A percentile compares a stretch with the other conserved stretches of the same genome.
phyloP scores from a whole-genome alignment of 2,888 invertebrate species.

The Hirtodrosophila alboralis region DNA sequence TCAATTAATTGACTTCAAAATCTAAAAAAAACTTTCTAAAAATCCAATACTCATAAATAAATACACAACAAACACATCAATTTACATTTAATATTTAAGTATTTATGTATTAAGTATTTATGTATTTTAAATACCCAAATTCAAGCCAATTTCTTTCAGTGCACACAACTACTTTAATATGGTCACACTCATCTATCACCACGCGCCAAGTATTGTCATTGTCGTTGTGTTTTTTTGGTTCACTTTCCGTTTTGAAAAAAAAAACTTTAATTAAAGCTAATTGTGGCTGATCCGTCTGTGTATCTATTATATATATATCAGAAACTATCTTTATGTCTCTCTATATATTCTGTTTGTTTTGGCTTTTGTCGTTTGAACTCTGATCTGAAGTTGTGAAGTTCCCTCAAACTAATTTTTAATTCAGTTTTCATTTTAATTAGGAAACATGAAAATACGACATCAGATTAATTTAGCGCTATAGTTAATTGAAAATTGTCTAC shows the following conservation, averaged over 20 bases:
- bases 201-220: constrained; percentile 72
- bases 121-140: no score
- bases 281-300: constrained; percentile 52
- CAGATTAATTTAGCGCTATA: constrained; percentile 39
- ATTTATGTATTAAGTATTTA: no score
- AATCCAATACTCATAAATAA: no score
- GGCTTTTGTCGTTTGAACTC: constrained; percentile 58
- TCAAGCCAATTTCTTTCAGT: constrained; percentile 31
- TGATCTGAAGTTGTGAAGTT: constrained; percentile 29
- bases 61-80: no score
- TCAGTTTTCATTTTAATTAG: constrained; percentile 51
- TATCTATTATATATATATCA: constrained; percentile 24
- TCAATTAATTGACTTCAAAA: no score
- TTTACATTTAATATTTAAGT: no score
- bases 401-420: constrained; percentile 23
- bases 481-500: constrained; percentile 29
- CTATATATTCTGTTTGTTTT: constrained; percentile 48
- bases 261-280: constrained; percentile 68
- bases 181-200: constrained; percentile 66
- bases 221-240: constrained; percentile 53
- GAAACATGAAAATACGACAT: constrained; percentile 58
- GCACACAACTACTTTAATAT: constrained; percentile 29
- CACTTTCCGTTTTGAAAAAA: constrained; percentile 73
- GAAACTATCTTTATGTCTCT: constrained; percentile 23
- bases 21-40: no score